Evolutionary conservation across 2,113 vertebrate genomes (phyloP), one percentile per base, ranked within the genome.

Genomic region (Mormoops blainvillei): DNA sequence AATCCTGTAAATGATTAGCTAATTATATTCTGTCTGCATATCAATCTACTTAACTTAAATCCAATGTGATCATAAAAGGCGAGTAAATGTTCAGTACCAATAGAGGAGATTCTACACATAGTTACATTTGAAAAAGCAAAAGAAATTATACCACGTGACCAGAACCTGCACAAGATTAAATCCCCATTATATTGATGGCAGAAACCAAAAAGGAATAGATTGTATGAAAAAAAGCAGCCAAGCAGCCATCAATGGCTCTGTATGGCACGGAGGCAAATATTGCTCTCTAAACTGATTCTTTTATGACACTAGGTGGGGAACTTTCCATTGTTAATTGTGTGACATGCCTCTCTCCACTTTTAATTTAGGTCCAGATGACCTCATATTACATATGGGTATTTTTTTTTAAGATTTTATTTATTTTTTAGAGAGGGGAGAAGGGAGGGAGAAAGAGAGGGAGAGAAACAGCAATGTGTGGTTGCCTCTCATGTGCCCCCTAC

Each of bases 1-100:
- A 97, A 97, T 96, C 92, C 90, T 87, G 20, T 73, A 97, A 81
- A 90, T 92, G 96, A 87, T 98, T 85, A 50, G 89, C 86, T 95
- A 95, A 0, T 96, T 96, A 97, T 90, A 87, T 96, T 81, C 71
- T 38, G 10, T 76, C 52, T 93, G 56, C 73, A 96, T 95, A 94
- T 92, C 43, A 87, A 86, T 89, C 93, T 89, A 61, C 85, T 98
- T 95, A 97, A 84, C 71, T 97, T 91, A 97, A 92, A 92, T 82
- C 88, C 93, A 95, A 16, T 19, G 83, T 4, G 8, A 82, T 97
- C 7, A n/a, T 95, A 91, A 95, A 95, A 91, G 38, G 19, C 4
- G 3, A 63, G 54, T 56, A 67, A 80, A 58, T 94, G 88, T 86
- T 96, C 26, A 50, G 33, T 89, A 54, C 54, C 84, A 87, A n/a